A percentile compares a stretch with the other conserved stretches of the same genome.
These are phyloP conservation scores for Manis javanica DNA, from an alignment of 2,797 vertebrate species.

Conservation along the genomic window DNA sequence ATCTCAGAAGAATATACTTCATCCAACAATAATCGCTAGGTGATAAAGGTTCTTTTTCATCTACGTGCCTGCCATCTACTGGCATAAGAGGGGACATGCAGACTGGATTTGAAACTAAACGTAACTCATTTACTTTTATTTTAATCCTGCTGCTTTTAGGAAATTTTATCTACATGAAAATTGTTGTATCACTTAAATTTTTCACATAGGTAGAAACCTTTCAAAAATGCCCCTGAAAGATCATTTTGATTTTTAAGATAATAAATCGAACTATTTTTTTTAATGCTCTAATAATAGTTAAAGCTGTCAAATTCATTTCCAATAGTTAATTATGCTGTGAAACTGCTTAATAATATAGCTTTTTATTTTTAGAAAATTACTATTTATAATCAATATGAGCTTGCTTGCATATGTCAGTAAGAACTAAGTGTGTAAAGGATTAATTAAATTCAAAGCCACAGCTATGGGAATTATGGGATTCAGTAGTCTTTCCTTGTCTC, in stretches of 20 bases:
- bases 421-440: not conserved
- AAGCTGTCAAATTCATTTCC: not conserved
- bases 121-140: not conserved
- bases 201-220: not conserved
- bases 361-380: not conserved
- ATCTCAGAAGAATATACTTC: not conserved
- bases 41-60: not conserved
- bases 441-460: not conserved
- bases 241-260: slow-evolving; percentile 20
- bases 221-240: not conserved
- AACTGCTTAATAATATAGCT: not conserved
- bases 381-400: not conserved
- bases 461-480: not conserved
- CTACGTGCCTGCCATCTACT: not conserved
- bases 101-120: not conserved
- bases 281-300: not conserved
- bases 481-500: slow-evolving; percentile 44
- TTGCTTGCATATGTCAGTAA: not conserved
- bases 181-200: not conserved
- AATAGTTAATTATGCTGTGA: not conserved
- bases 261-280: not conserved
- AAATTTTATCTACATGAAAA: not conserved
- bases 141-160: not conserved
- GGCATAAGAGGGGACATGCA: not conserved
- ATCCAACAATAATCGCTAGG: not conserved